phyloP scores from a whole-genome alignment of 1,140 invertebrate genomes.

The Amphibalanus amphitrite region DNA sequence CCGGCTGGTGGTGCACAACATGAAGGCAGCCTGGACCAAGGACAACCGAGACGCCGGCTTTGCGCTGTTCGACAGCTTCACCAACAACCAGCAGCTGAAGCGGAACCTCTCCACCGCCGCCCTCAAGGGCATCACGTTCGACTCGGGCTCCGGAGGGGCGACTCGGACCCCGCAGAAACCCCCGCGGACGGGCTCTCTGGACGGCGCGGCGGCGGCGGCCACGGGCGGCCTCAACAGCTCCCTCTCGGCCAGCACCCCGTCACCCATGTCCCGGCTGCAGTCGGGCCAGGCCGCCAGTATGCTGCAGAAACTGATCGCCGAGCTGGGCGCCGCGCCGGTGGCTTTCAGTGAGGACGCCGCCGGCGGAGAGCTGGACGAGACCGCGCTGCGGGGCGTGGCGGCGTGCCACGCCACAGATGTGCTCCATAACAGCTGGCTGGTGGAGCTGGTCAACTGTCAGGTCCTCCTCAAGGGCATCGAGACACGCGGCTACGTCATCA shows the following conservation, averaged over 20 bases:
- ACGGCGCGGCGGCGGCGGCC: not conserved
- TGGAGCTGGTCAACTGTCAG: constrained; percentile 75
- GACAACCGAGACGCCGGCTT: constrained; percentile 48
- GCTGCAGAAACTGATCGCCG: constrained; percentile 79
- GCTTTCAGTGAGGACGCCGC: constrained; percentile 78
- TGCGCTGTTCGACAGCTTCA: constrained; percentile 21
- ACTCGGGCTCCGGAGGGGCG: constrained; percentile 32
- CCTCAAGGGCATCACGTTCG: constrained; percentile 73
- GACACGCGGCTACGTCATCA: constrained; percentile 87
- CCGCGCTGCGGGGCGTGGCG: constrained; percentile 58
- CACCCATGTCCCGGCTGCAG: constrained; percentile 32
- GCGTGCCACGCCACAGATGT: constrained; percentile 77
- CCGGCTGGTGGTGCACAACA: constrained; percentile 66
- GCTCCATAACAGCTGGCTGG: constrained; percentile 80
- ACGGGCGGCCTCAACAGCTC: too few relatives aligned
- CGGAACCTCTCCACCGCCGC: constrained; percentile 92
- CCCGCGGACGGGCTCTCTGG: too few relatives aligned
- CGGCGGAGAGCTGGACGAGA: constrained; percentile 49
- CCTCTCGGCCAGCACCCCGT: constrained; percentile 30
- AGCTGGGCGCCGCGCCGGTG: constrained; percentile 82
- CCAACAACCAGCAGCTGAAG: constrained; percentile 55
- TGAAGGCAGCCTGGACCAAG: constrained; percentile 92
- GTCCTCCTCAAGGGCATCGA: constrained; percentile 89
- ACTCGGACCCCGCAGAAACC: constrained; percentile 11
- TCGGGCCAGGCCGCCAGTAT: constrained; percentile 53